phyloP scores from a whole-genome alignment of 2,113 vertebrate genomes.

The Calidris pygmaea region DNA sequence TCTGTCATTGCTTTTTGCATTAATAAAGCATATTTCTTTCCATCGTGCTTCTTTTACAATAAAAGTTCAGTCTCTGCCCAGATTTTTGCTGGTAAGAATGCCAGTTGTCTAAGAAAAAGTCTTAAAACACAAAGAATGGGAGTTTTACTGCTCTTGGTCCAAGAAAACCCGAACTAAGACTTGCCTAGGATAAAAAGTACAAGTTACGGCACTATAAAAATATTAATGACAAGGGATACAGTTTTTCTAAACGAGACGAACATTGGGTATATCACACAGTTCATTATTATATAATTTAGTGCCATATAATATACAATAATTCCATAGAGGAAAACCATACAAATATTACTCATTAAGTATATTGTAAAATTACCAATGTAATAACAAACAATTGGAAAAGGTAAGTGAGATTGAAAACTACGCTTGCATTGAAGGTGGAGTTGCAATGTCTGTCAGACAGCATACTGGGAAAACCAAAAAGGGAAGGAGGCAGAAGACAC shows the following conservation, averaged over 20 bases:
- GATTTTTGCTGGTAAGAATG: not conserved
- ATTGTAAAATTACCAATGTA: not conserved
- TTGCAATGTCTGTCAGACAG: not conserved
- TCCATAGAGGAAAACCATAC: not conserved
- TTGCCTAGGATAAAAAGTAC: not conserved
- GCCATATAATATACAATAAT: not conserved
- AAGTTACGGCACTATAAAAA: not conserved
- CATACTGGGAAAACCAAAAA: not conserved
- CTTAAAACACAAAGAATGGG: not conserved
- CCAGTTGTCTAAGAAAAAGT: not conserved
- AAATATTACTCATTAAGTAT: not conserved
- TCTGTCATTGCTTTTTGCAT: not conserved
- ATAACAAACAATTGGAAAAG: not conserved
- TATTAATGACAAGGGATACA: not conserved
- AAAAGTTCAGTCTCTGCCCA: not conserved
- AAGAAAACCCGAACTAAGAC: not conserved
- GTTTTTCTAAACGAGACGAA: not conserved
- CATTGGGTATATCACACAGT: not conserved
- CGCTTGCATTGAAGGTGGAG: not conserved
- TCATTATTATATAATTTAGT: not conserved
- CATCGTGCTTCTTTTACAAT: not conserved
- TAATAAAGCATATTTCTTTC: slow-evolving; percentile 29
- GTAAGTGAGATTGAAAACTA: not conserved
- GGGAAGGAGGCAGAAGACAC: not conserved
- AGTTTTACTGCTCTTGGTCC: not conserved